phyloP scores from a whole-genome alignment of 2,888 invertebrate species.

The Octonoba sinensis region DNA sequence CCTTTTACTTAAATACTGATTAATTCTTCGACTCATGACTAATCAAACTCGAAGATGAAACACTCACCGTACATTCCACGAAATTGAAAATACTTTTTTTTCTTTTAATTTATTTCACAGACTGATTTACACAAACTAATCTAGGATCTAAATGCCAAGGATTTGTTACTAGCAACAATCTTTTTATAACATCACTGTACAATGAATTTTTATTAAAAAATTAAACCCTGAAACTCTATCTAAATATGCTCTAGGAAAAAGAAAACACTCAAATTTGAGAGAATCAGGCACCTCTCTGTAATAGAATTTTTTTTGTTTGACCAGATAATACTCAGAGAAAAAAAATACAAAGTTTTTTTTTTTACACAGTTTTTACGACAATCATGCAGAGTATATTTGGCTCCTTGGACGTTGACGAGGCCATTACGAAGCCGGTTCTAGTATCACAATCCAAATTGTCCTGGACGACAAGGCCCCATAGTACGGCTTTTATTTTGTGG shows the following conservation, averaged over 20 bases:
- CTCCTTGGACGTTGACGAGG: constrained; percentile 54
- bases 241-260: constrained; percentile 62
- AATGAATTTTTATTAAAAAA: constrained; percentile 50
- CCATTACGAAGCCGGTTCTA: constrained; percentile 38
- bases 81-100: constrained; percentile 20
- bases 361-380: constrained; percentile 11
- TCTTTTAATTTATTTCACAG: constrained; percentile 46
- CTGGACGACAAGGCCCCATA: constrained; percentile 64
- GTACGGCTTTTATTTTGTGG: constrained; percentile 23
- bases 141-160: constrained; percentile 53
- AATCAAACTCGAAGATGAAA: constrained; percentile 11
- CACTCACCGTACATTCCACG: constrained; percentile 37
- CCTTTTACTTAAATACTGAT: constrained; percentile 18
- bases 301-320: constrained; percentile 36
- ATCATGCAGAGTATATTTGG: constrained; percentile 32
- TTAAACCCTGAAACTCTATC: constrained; percentile 62
- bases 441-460: constrained; percentile 64
- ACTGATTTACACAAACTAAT: constrained; percentile 56
- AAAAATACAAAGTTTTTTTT: constrained; percentile 28
- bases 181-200: constrained; percentile 57
- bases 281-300: constrained; percentile 48
- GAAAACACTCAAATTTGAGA: constrained; percentile 64
- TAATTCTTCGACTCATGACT: constrained; percentile 17
- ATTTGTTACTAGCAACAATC: constrained; percentile 61
- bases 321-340: constrained; percentile 65